phyloP scores from a whole-genome alignment of 2,797 vertebrate species.

The Rhodeus uyekii region DNA sequence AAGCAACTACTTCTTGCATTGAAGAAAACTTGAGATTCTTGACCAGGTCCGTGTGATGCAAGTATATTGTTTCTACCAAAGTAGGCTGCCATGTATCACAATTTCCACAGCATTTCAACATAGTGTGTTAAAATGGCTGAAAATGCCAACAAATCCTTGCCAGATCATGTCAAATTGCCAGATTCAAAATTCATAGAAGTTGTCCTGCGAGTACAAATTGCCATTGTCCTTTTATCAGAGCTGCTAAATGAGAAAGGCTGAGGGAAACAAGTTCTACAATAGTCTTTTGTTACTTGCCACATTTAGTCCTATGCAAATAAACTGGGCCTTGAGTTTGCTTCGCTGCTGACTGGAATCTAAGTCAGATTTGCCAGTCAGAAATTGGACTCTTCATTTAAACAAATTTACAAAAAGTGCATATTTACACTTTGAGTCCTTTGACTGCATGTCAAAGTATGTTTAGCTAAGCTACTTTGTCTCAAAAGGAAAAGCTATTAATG shows the following conservation, averaged over 20 bases:
- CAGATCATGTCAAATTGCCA: conserved; percentile 4
- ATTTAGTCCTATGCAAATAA: conserved; percentile 49
- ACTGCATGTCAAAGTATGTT: conserved; percentile 14
- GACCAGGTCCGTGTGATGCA: not conserved
- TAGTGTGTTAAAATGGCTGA: not conserved
- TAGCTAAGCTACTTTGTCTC: conserved; percentile 5
- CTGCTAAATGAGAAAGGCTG: conserved; percentile 32
- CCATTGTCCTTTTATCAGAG: conserved; percentile 41
- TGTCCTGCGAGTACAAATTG: conserved; percentile 33
- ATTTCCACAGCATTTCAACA: conserved; percentile 1
- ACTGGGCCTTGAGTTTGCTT: conserved; percentile 29
- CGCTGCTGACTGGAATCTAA: conserved; percentile 43
- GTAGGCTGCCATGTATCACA: not conserved
- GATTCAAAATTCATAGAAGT: not conserved
- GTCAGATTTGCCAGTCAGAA: conserved; percentile 32
- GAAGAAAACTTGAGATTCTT: conserved; percentile 32
- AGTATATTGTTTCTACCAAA: not conserved
- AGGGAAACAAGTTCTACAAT: conserved; percentile 38
- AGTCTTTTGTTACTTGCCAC: conserved; percentile 45
- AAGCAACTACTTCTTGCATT: conserved; percentile 19
- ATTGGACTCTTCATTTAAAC: not conserved
- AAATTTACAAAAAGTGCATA: not conserved
- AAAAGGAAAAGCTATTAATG: conserved; percentile 52
- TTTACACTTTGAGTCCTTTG: conserved; percentile 10
- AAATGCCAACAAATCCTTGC: not conserved